Percentiles rank a stretch among this genome's conserved stretches.
phyloP scores from a whole-genome alignment of 2,888 invertebrate species.

The Drosophila pseudotakahashii region DNA sequence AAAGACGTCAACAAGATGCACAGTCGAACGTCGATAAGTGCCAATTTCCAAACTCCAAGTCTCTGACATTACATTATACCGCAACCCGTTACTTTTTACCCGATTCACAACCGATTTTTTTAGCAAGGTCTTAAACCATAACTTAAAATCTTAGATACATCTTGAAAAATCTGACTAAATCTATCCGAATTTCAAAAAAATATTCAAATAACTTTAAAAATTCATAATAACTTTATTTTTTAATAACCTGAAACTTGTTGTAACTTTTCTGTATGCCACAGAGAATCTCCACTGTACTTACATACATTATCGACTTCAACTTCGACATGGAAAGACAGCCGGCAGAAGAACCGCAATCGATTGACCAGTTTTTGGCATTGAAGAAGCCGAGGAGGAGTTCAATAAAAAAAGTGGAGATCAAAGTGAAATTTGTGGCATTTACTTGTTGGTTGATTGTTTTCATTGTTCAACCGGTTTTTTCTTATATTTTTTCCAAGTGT shows the following conservation, averaged over 20 bases:
- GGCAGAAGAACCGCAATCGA: conserved; percentile 27
- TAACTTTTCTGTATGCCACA: background rate
- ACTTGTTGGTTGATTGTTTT: conserved; percentile 13
- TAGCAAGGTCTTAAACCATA: background rate
- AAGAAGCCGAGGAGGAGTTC: conserved; percentile 22
- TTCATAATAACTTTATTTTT: too few relatives aligned
- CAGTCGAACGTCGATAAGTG: conserved; percentile 1
- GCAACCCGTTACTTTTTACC: background rate
- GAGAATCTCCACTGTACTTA: conserved; percentile 1
- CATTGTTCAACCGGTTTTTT: conserved; percentile 24
- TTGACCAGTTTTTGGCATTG: conserved; percentile 35
- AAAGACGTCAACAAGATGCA: background rate
- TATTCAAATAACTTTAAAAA: too few relatives aligned
- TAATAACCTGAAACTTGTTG: background rate
- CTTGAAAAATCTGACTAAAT: too few relatives aligned
- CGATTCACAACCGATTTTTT: background rate
- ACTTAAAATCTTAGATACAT: background rate
- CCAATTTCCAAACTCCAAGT: background rate
- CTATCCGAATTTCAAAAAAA: too few relatives aligned
- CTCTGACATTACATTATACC: background rate
- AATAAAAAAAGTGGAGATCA: conserved; percentile 16
- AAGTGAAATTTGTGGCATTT: conserved; percentile 30
- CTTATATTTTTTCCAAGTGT: background rate
- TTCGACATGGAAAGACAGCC: conserved; percentile 6
- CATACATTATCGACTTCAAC: conserved; percentile 1